Evolutionary conservation across 2,113 vertebrate genomes (phyloP).

Genomic region (Phyllostomus discolor): DNA sequence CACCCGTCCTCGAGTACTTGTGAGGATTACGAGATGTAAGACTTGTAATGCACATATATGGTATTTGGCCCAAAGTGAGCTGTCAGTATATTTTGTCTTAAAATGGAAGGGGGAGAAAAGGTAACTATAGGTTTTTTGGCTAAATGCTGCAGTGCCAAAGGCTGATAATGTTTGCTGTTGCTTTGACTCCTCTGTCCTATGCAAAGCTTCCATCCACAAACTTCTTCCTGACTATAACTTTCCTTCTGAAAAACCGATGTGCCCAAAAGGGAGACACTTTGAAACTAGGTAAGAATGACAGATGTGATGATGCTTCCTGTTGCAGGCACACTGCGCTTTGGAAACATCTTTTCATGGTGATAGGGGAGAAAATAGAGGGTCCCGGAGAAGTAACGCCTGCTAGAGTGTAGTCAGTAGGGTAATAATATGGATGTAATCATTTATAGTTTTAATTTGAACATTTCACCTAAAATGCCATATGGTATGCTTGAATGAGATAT

Average conservation of each 20-base stretch:
- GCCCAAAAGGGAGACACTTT: not conserved
- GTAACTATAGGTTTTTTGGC: not conserved
- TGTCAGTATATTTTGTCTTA: not conserved
- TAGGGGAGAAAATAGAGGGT: not conserved
- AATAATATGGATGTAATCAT: no score
- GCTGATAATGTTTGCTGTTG: not conserved
- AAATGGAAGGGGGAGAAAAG: not conserved
- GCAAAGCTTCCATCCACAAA: not conserved
- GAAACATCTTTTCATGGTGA: not conserved
- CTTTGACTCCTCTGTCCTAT: not conserved
- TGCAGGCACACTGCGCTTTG: not conserved
- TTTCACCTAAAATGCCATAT: no score
- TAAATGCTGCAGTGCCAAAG: not conserved
- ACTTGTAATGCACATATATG: not conserved
- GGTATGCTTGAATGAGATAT: no score
- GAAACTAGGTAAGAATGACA: not conserved
- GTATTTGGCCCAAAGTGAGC: not conserved
- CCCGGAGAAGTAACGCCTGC: no score
- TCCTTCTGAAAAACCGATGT: not conserved
- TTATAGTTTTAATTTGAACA: no score
- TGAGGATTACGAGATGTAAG: not conserved
- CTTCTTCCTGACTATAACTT: not conserved
- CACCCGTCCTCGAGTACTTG: not conserved
- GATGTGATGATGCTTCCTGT: not conserved
- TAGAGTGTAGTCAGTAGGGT: no score